These are phyloP conservation scores for Crambe crambe DNA, from an alignment of 37 sponge, comb jelly and placozoan genomes.

Conservation along the genomic window DNA sequence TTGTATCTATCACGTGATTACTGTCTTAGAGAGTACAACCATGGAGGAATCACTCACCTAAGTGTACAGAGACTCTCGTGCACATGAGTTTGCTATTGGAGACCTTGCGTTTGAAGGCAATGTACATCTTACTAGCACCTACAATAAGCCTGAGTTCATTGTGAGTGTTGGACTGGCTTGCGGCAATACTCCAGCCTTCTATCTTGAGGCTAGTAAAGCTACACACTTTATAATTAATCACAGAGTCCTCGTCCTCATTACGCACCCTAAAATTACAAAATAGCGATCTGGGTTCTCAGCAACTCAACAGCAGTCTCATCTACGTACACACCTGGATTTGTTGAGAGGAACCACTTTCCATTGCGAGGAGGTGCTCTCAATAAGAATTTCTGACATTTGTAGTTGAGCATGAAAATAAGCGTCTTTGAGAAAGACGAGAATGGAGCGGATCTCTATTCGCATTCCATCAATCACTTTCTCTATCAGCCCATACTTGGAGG, in stretches of 20 bases:
- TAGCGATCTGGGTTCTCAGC: background rate
- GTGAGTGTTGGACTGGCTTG: background rate
- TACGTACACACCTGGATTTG: background rate
- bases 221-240: constrained; percentile 68
- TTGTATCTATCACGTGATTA: background rate
- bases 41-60: constrained; percentile 17
- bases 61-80: constrained; percentile 39
- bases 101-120: constrained; percentile 59
- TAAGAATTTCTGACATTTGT: constrained; percentile 56
- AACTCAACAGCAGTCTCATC: background rate
- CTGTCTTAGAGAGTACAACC: background rate
- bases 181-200: constrained; percentile 34
- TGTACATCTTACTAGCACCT: constrained; percentile 26
- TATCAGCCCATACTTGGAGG: constrained; percentile 77
- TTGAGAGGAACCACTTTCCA: constrained; percentile 22
- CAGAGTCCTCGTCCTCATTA: constrained; percentile 56
- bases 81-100: constrained; percentile 56
- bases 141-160: constrained; percentile 47
- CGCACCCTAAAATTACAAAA: constrained; percentile 9
- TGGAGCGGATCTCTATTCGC: constrained; percentile 67
- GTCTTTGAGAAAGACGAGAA: constrained; percentile 53
- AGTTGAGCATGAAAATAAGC: constrained; percentile 60
- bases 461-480: constrained; percentile 89
- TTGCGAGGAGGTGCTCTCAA: constrained; percentile 61
- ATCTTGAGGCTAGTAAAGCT: constrained; percentile 60